Evolutionary conservation across 2,797 vertebrate genomes (phyloP).

Genomic region (Cephalopachus bancanus): DNA sequence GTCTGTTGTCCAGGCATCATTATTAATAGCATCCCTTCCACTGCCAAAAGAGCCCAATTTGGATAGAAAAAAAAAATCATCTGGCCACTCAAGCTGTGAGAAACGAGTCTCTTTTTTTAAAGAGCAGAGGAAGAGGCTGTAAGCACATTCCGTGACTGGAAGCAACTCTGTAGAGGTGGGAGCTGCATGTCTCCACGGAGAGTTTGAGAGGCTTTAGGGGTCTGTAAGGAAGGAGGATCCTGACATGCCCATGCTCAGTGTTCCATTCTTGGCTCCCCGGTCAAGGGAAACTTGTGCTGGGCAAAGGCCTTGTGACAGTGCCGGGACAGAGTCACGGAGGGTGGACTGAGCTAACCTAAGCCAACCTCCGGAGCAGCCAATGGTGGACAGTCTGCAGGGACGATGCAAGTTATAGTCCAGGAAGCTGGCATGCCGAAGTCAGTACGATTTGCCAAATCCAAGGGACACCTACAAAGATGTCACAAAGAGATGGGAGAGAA

Average conservation of each 20-base stretch:
- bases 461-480: neutral
- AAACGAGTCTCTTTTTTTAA: neutral
- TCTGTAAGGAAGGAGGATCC: neutral
- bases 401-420: neutral
- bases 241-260: neutral
- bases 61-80: neutral
- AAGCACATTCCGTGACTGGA: neutral
- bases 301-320: neutral
- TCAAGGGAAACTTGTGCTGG: neutral
- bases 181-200: accelerated
- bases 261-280: neutral
- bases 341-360: neutral
- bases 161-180: neutral
- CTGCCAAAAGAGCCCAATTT: neutral
- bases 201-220: neutral
- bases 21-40: constrained; percentile 1
- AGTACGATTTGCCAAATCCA: neutral
- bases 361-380: neutral
- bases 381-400: neutral
- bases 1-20: neutral
- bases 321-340: neutral
- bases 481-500: neutral
- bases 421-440: neutral
- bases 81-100: neutral
- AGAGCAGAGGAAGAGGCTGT: neutral